Evolutionary conservation across 2,113 vertebrate genomes (phyloP).

Genomic region (Origma solitaria): DNA sequence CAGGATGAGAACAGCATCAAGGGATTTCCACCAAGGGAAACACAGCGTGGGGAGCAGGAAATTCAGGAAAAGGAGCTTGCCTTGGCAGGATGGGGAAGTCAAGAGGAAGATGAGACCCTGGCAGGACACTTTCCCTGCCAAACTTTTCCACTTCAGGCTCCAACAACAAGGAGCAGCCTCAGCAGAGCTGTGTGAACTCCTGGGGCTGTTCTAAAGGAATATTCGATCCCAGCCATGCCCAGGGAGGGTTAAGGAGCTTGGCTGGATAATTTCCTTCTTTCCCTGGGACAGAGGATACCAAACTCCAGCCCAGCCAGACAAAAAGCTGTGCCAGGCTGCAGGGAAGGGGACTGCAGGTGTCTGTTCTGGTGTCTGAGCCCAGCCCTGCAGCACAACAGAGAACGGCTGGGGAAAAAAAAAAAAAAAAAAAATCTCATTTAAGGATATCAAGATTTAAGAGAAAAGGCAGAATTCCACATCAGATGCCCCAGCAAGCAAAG

Average conservation of each 20-base stretch:
- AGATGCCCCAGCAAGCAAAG: slow-evolving; percentile 27
- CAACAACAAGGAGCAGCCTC: fast-evolving
- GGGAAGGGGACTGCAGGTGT: not conserved
- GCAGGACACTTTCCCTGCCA: not conserved
- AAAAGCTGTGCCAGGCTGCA: not conserved
- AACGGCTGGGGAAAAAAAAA: fast-evolving
- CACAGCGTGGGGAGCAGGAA: fast-evolving
- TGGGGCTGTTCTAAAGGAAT: not conserved
- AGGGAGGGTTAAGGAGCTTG: not conserved
- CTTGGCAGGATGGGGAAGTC: fast-evolving
- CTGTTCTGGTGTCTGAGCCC: not conserved
- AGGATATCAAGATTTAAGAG: not conserved
- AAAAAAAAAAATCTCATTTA: not conserved
- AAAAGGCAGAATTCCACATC: slow-evolving; percentile 26
- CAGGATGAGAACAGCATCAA: fast-evolving
- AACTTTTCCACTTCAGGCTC: not conserved
- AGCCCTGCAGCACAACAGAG: not conserved
- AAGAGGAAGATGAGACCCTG: not conserved
- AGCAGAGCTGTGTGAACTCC: not conserved
- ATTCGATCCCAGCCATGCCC: fast-evolving
- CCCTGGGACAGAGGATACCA: not conserved
- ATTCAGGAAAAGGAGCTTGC: not conserved
- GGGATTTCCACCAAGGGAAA: not conserved
- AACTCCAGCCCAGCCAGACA: not conserved
- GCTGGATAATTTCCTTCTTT: not conserved